Evolutionary conservation across 2,113 vertebrate genomes (phyloP).

Genomic region (Todiramphus saurophagus): DNA sequence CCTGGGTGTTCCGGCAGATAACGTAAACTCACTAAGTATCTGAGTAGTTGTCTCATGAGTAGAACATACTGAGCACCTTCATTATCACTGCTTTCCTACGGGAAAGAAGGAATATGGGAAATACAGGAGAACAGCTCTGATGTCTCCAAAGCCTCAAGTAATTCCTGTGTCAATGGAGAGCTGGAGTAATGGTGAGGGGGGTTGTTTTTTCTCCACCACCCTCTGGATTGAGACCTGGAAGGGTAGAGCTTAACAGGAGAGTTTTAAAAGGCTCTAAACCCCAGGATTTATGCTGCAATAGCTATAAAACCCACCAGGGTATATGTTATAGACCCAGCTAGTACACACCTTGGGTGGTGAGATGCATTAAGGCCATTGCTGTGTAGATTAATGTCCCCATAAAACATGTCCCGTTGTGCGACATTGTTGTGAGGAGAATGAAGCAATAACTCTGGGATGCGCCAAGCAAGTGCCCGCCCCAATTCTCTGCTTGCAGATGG

Average conservation of each 20-base stretch:
- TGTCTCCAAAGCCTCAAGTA: background rate
- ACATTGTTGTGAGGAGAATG: slow-evolving; percentile 54
- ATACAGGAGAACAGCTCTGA: background rate
- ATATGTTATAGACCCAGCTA: slow-evolving; percentile 25
- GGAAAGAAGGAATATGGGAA: background rate
- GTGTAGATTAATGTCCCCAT: slow-evolving; percentile 37
- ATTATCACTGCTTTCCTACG: background rate
- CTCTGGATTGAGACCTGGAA: background rate
- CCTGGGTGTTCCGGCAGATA: background rate
- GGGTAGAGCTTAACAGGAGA: background rate
- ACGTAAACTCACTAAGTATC: background rate
- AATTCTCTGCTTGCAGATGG: background rate
- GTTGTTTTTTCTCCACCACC: background rate
- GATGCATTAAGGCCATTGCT: background rate
- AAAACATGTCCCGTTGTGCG: slow-evolving; percentile 16
- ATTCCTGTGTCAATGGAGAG: background rate
- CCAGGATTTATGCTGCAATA: background rate
- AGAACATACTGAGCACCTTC: background rate
- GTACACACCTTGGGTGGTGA: slow-evolving; percentile 24
- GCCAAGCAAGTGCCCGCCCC: background rate
- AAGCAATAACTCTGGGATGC: background rate
- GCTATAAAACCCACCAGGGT: slow-evolving; percentile 11
- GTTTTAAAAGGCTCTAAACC: slow-evolving; percentile 21
- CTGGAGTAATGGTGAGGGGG: background rate
- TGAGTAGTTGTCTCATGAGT: background rate